Evolutionary conservation across 1,140 invertebrate species (phyloP), one percentile per base, ranked within the genome.

Genomic region (Listronotus bonariensis): DNA sequence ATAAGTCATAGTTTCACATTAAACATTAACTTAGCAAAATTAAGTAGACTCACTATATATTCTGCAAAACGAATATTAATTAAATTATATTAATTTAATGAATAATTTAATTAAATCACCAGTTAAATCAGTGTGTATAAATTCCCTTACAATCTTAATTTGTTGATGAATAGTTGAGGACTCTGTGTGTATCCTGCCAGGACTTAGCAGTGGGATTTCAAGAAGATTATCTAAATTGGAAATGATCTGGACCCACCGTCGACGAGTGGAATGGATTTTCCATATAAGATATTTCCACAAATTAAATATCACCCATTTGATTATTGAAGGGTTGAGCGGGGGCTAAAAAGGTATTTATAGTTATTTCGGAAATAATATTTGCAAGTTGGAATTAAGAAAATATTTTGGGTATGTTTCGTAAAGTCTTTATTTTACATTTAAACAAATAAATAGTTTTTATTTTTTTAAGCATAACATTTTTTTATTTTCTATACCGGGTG

Each of bases 231-330:
- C 42, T 45, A 45, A 45, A 45, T 45, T 45, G 42, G 42, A 45
- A 45, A 45, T 45, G 42, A 45, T 17, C 14, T 45, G 6, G 42
- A 45, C 14, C 42, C 14, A 9, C 17, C 42, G 42, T 6, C 42
- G 17, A 45, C 42, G 42, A 45, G 17, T 45, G 42, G 42, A 45
- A 45, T 45, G 42, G 42, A 45, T 45, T 45, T 45, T 45, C 42
- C n/a, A 14, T 6, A 17, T 45, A 45, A 15, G 42, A 18, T 18
- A n/a, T 18, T 17, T 4, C 42, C 42, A 45, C 42, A 45, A 18
- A 14, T 45, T 45, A 9, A 45, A 45, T 45, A 1, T 9, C 0
- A 9, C 17, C 7, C 42, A 14, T 8, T 45, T 45, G 5, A 45
- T 45, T 9, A 45, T 45, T 45, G 42, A 45, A 14, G 42, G 42